These are phyloP conservation scores for Brachyhypopomus occidentalis DNA, from an alignment of 2,113 vertebrate species.

Conservation along the genomic window DNA sequence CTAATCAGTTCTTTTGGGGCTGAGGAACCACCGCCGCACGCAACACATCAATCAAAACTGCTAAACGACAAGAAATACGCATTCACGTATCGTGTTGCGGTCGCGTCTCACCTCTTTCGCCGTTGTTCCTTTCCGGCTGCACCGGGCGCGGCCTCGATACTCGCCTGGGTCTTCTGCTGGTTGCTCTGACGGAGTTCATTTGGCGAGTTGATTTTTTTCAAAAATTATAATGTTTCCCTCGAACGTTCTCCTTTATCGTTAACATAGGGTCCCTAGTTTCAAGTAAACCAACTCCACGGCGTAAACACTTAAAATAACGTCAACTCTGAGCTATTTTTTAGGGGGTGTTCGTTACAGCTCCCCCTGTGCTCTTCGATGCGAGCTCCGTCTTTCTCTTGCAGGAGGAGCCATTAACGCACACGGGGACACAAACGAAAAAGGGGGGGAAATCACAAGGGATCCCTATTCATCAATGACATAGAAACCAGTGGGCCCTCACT, in stretches of 20 bases:
- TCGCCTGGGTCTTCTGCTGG: slow-evolving; percentile 98
- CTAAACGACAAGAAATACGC: background rate
- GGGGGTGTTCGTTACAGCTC: slow-evolving; percentile 52
- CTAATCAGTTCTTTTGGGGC: background rate
- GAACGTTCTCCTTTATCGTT: slow-evolving; percentile 35
- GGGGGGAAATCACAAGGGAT: slow-evolving; percentile 22
- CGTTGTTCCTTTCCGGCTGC: slow-evolving; percentile 93
- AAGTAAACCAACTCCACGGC: slow-evolving; percentile 15
- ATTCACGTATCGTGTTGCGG: background rate
- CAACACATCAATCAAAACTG: background rate
- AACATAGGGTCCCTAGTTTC: slow-evolving; percentile 37
- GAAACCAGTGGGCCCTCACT: background rate
- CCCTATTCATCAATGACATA: slow-evolving; percentile 11
- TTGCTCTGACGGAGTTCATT: slow-evolving; percentile 99
- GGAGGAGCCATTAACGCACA: slow-evolving; percentile 95
- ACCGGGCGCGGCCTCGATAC: slow-evolving; percentile 99
- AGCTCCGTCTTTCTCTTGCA: slow-evolving; percentile 84
- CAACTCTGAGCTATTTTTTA: slow-evolving; percentile 42
- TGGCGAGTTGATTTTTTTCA: slow-evolving; percentile 82
- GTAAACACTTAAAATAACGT: slow-evolving; percentile 37
- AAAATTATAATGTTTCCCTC: slow-evolving; percentile 76
- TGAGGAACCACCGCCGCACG: too few relatives aligned
- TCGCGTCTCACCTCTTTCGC: slow-evolving; percentile 86
- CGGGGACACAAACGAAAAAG: slow-evolving; percentile 59
- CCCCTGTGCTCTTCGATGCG: slow-evolving; percentile 71